Conservation (phyloP, 2,113 vertebrate species). For the Irena cyanogastra region DNA sequence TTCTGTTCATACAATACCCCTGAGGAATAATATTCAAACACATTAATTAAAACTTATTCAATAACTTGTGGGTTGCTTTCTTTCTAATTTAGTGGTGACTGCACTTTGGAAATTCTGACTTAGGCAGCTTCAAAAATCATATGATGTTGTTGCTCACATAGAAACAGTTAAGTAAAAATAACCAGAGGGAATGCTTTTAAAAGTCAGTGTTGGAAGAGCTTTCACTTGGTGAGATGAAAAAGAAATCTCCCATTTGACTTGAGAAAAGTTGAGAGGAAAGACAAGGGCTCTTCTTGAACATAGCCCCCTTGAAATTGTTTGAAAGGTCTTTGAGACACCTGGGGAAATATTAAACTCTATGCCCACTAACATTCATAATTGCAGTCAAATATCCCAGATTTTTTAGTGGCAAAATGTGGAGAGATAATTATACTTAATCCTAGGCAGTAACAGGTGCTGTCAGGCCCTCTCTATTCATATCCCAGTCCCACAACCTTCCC, state of each 20-base stretch:
- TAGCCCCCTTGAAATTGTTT: background rate
- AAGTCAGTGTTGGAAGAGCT: background rate
- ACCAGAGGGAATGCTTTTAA: background rate
- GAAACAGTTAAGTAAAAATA: constrained; percentile 30
- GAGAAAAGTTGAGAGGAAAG: background rate
- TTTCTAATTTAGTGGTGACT: background rate
- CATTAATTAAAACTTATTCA: constrained; percentile 4
- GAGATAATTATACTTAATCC: background rate
- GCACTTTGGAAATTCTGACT: background rate
- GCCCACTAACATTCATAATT: background rate
- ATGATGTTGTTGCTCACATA: constrained; percentile 32
- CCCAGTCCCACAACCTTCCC: background rate
- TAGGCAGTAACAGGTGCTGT: background rate
- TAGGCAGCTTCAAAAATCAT: constrained; percentile 4
- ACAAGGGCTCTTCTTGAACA: background rate
- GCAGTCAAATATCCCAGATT: background rate
- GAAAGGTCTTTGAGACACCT: background rate
- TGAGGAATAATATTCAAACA: background rate
- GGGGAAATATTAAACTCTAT: background rate
- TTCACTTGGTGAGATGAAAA: background rate
- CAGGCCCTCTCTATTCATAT: background rate
- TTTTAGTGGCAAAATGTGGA: background rate
- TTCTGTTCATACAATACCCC: background rate
- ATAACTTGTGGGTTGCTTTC: background rate
- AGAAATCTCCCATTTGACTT: background rate